Percentiles rank a stretch among this genome's conserved stretches.
These are phyloP conservation scores for Leptodactylus fallax DNA, from an alignment of 2,797 vertebrate species.

Conservation along the genomic window DNA sequence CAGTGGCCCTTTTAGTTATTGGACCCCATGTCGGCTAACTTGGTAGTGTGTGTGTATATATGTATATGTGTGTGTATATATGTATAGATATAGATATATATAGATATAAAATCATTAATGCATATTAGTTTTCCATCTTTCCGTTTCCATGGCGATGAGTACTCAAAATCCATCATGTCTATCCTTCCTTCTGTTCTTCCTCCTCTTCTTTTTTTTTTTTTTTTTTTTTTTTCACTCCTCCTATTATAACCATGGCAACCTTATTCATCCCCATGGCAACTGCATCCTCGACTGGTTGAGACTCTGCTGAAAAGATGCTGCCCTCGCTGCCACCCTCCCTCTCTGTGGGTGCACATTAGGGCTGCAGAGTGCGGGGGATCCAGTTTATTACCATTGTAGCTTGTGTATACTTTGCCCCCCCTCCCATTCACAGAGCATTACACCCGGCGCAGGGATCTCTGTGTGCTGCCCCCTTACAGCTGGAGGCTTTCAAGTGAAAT, in stretches of 20 bases:
- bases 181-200: conserved; percentile 60
- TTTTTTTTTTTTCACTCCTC: conserved; percentile 68
- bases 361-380: conserved; percentile 59
- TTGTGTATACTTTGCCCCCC: background rate
- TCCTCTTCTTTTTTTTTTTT: conserved; percentile 45
- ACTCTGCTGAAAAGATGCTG: conserved; percentile 38
- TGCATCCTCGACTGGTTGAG: conserved; percentile 52
- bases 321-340: conserved; percentile 27
- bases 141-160: conserved; percentile 52
- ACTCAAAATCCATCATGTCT: conserved; percentile 38
- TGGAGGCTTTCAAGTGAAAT: conserved; percentile 16
- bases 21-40: too few relatives aligned
- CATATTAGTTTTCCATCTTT: background rate
- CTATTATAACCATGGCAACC: conserved; percentile 75
- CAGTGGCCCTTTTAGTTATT: too few relatives aligned
- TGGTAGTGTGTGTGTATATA: background rate
- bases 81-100: too few relatives aligned
- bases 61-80: background rate
- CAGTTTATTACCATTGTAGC: conserved; percentile 40
- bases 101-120: too few relatives aligned
- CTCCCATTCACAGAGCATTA: conserved; percentile 16
- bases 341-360: conserved; percentile 57
- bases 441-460: background rate
- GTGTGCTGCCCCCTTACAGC: background rate
- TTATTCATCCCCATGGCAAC: conserved; percentile 63